Evolutionary conservation across 2,888 invertebrate species (phyloP), one percentile per base, ranked within the genome.

Genomic region (Pyralis farinalis): DNA sequence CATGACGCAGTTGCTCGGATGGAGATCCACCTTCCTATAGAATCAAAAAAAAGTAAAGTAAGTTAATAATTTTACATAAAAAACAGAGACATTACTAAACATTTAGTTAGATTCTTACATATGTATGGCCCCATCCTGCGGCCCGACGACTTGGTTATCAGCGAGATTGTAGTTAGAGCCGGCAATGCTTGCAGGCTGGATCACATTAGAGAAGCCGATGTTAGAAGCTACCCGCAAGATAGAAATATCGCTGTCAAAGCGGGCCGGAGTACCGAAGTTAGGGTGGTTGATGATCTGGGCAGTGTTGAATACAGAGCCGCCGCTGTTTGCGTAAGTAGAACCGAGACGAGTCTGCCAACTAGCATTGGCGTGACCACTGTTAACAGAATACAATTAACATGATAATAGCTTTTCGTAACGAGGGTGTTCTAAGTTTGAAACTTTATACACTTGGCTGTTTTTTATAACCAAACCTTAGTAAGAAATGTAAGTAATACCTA

Each of bases 1-100:
- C 71, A 27, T 71, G 66, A 11, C 67, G 66, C 0, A 73, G 56
- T 28, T 60, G 55, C 36, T 67, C 67, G 1, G 67, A 63, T 0
- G 8, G 1, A 0, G 42, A 4, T 16, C 16, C 16, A 3, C 16
- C 16, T 16, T 16, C 16, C 16, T 16, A 16, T 16, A 16, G 4
- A 16, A n/a, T n/a, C n/a, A n/a, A n/a, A n/a, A n/a, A n/a, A n/a
- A n/a, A n/a, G n/a, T n/a, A n/a, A n/a, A n/a, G n/a, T n/a, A n/a
- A n/a, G n/a, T n/a, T n/a, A n/a, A n/a, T n/a, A n/a, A n/a, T n/a
- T n/a, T n/a, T n/a, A n/a, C n/a, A n/a, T n/a, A n/a, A n/a, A n/a
- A n/a, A n/a, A n/a, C n/a, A n/a, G n/a, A n/a, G n/a, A n/a, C n/a
- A n/a, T n/a, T n/a, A n/a, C n/a, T n/a, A n/a, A n/a, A n/a, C n/a